Base-by-base conservation (phyloP, 53 echinoderm and acorn worm genomes). In the Luidia sarsii region DNA sequence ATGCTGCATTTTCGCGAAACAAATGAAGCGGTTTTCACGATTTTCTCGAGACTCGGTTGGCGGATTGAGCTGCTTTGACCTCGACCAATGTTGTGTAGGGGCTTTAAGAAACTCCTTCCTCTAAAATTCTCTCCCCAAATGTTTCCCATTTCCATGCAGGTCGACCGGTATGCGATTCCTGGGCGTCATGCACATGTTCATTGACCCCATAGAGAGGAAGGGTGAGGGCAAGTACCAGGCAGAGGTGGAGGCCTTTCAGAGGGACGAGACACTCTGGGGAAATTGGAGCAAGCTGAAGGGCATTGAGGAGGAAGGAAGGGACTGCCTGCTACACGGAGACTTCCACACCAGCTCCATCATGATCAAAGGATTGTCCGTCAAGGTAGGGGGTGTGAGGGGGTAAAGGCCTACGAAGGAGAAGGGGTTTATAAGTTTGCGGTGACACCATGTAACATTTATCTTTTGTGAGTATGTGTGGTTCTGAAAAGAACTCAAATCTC, bases 331-430 rank as follows among this genome's bases (percentile, higher is more conserved):
- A 3, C 64, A 64, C 19, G 64, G 64, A 3, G 64, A 64, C 21
- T 64, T 64, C 64, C 64, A 64, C 38, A 64, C 64, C 3, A 64
- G 64, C 19, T 64, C 64, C 10, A 38, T 64, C 38, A 64, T 64
- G 64, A 19, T 64, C 38, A 35, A 14, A 13, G 64, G 38, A 19
- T 36, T 19, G 3, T 36, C 64, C 4, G 35, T 64, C n/a, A 64
- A 64, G 64, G 64, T 64, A 46, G 8, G 8, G 15, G 8, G 15
- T n/a, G n/a, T n/a, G n/a, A n/a, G n/a, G n/a, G n/a, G n/a, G n/a
- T n/a, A n/a, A n/a, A n/a, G n/a, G n/a, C n/a, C n/a, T n/a, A n/a
- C n/a, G n/a, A n/a, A n/a, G n/a, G n/a, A n/a, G n/a, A n/a, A n/a
- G n/a, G n/a, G n/a, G n/a, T n/a, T n/a, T n/a, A n/a, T n/a, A n/a